Percentiles rank a stretch among this genome's conserved stretches.
Evolutionary conservation across 2,113 vertebrate genomes (phyloP).

Genomic region (Arothron firmamentum): DNA sequence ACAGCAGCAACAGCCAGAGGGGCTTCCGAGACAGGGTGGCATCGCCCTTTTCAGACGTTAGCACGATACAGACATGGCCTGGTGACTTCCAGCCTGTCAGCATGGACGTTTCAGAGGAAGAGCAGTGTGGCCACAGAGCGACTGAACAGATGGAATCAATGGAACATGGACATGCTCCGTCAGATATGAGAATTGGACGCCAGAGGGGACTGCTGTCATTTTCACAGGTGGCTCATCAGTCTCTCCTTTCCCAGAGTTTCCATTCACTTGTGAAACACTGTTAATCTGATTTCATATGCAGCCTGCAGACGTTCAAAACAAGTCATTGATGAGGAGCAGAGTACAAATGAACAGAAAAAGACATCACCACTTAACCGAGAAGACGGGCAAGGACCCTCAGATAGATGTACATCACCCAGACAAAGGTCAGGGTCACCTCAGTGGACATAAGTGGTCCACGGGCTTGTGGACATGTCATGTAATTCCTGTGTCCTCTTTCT

Average conservation of each 20-base stretch:
- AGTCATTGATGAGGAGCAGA: slow-evolving; percentile 26
- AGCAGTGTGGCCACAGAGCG: not conserved
- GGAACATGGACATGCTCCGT: slow-evolving; percentile 43
- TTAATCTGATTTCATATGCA: slow-evolving; percentile 18
- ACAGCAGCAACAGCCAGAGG: slow-evolving; percentile 18
- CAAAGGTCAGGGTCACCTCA: slow-evolving; percentile 26
- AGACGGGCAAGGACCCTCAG: slow-evolving; percentile 3
- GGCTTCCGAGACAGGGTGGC: slow-evolving; percentile 4
- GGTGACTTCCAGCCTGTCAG: slow-evolving; percentile 20
- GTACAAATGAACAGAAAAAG: slow-evolving; percentile 61
- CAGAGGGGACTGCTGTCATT: not conserved
- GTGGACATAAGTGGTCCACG: not conserved
- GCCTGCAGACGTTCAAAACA: slow-evolving; percentile 30
- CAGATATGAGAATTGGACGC: not conserved
- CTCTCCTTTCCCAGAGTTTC: not conserved
- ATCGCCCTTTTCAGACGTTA: slow-evolving; percentile 2
- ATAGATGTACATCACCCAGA: slow-evolving; percentile 1
- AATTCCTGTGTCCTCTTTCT: not conserved
- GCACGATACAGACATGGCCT: slow-evolving; percentile 14
- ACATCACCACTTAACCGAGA: slow-evolving; percentile 38
- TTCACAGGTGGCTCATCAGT: slow-evolving; percentile 34
- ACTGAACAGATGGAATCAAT: slow-evolving; percentile 48
- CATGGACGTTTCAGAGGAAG: slow-evolving; percentile 32
- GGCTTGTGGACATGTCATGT: not conserved
- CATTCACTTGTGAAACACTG: not conserved